Evolutionary conservation across 2,888 invertebrate species (phyloP).

Genomic region (Lasioglossum leucozonium): DNA sequence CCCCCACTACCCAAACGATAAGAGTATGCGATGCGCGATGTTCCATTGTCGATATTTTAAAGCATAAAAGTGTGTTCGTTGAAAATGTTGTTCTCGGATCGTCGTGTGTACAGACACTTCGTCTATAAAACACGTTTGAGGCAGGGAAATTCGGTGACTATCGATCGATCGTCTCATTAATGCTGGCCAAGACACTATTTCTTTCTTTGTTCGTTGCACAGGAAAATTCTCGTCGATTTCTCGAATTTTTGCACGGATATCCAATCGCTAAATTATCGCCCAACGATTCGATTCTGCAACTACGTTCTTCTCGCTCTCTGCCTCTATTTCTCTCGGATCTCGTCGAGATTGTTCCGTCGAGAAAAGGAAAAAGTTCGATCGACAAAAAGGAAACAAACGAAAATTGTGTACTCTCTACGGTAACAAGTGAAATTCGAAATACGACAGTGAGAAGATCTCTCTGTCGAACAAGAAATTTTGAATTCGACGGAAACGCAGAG

Average conservation of each 20-base stretch:
- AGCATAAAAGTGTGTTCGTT: slow-evolving; percentile 23
- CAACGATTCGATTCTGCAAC: slow-evolving; percentile 28
- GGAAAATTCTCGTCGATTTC: slow-evolving; percentile 16
- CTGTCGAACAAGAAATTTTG: background rate
- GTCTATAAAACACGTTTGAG: slow-evolving; percentile 52
- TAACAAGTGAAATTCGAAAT: slow-evolving; percentile 28
- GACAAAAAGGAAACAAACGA: background rate
- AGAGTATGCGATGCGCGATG: slow-evolving; percentile 30
- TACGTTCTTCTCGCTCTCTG: too few species aligned
- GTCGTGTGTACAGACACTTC: slow-evolving; percentile 59
- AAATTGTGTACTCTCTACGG: slow-evolving; percentile 11
- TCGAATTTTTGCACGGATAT: slow-evolving; percentile 11
- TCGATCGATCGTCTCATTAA: slow-evolving; percentile 54
- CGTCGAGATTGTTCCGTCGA: slow-evolving; percentile 15
- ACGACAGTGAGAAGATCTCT: background rate
- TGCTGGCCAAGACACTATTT: slow-evolving; percentile 32
- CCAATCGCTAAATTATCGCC: background rate
- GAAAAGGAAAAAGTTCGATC: background rate
- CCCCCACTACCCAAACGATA: slow-evolving; percentile 24
- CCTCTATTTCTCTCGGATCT: too few species aligned
- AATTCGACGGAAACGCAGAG: background rate
- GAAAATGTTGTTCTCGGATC: slow-evolving; percentile 57
- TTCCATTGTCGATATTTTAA: slow-evolving; percentile 11
- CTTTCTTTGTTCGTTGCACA: slow-evolving; percentile 35
- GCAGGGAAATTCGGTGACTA: slow-evolving; percentile 49